Base-by-base conservation (phyloP, 2,797 vertebrate genomes). In the Lycodopsis pacificus region DNA sequence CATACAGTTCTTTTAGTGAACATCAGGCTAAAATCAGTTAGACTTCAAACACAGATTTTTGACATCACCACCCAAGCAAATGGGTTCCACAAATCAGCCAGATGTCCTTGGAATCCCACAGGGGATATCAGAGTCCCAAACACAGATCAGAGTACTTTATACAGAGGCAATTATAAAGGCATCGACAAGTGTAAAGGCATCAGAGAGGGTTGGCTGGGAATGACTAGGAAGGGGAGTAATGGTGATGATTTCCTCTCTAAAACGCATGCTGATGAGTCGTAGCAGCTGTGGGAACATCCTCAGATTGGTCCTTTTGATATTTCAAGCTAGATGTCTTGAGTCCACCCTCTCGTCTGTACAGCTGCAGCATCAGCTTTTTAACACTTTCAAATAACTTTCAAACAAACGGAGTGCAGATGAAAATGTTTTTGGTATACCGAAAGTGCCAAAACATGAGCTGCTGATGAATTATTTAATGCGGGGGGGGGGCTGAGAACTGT, bases 281-380 rank as follows among this genome's bases (percentile, higher is more conserved):
- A 79, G 86, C 91, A 93, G 90, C 89, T 91, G 92, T 68, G 64
- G 65, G 73, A 87, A 70, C 80, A 76, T 78, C 59, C 82, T 82
- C 75, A 48, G 36, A 82, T 80, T 7, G 19, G 8, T 57, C 79
- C 68, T 86, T 86, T 84, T 77, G 27, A 73, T 54, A 65, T 82
- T 76, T 68, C 67, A 65, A 58, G 71, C 56, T 65, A 71, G 65
- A 79, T 19, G 74, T 80, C 56, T 75, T 65, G 38, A 73, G 64
- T 80, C 65, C 44, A 71, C 71, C 46, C 27, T 67, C 36, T 10
- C 7, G 53, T 27, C 22, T 14, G 66, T 71, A 71, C 87, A 90
- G 87, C 89, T 89, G 88, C 82, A 89, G 65, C 25, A 63, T 77
- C 70, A 70, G 73, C 75, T 65, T 65, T 83, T 71, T 48, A 71